Evolutionary conservation across 2,113 vertebrate species (phyloP).

Genomic region (Crotalus viridis): DNA sequence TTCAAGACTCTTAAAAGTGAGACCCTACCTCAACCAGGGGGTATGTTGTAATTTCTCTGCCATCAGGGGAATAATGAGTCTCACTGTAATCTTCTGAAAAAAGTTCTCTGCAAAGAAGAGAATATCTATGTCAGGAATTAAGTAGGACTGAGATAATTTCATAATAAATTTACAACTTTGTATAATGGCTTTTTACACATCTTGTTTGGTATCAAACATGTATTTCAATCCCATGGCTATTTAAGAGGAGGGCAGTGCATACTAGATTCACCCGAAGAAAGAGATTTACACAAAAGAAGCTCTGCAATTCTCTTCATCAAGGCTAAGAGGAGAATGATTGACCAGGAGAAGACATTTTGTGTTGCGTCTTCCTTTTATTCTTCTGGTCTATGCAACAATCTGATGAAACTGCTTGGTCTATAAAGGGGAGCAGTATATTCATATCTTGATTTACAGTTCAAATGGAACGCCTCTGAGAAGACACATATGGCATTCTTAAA

Average conservation of each 20-base stretch:
- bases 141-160: not conserved
- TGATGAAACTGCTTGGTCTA: not conserved
- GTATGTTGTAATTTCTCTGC: constrained; percentile 58
- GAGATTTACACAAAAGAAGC: too few species aligned
- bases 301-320: too few species aligned
- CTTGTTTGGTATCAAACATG: not conserved
- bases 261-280: too few species aligned
- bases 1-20: accelerated
- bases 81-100: constrained; percentile 63
- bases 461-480: not conserved
- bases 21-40: constrained; percentile 62
- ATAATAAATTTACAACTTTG: too few species aligned
- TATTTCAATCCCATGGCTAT: not conserved
- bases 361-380: too few species aligned
- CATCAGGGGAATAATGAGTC: constrained; percentile 65
- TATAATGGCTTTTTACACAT: not conserved
- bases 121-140: not conserved
- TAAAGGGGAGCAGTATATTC: too few species aligned
- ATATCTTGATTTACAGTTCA: too few species aligned
- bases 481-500: too few species aligned
- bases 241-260: not conserved
- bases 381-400: not conserved
- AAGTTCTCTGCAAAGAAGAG: constrained; percentile 55
- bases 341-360: too few species aligned
- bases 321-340: too few species aligned